Conservation (phyloP, 2,113 vertebrate genomes). For the Mustelus asterias region DNA sequence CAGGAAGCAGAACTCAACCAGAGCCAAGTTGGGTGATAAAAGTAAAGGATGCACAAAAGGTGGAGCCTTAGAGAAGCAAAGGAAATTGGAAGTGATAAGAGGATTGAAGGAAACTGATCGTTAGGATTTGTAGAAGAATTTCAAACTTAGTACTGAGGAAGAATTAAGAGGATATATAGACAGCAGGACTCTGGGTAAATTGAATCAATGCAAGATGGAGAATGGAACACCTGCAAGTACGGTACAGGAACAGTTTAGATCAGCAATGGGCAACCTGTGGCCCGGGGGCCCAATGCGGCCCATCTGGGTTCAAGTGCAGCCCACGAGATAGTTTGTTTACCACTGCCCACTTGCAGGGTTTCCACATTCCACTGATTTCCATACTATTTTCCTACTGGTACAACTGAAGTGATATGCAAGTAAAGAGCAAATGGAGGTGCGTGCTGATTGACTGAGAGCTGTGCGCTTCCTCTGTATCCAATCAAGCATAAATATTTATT, state of each 20-base stretch:
- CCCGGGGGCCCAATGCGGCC: too few relatives aligned
- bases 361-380: too few relatives aligned
- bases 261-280: too few relatives aligned
- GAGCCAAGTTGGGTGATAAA: not conserved
- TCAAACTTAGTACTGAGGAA: not conserved
- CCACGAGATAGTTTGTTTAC: too few relatives aligned
- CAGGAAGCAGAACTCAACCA: not conserved
- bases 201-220: not conserved
- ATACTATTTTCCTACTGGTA: too few relatives aligned
- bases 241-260: not conserved
- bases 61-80: not conserved
- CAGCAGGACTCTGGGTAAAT: not conserved
- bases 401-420: too few relatives aligned
- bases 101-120: not conserved
- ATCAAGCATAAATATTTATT: too few relatives aligned
- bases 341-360: too few relatives aligned
- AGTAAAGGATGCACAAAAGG: not conserved
- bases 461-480: too few relatives aligned
- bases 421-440: too few relatives aligned
- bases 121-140: not conserved
- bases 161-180: not conserved
- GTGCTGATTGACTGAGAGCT: too few relatives aligned
- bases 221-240: not conserved
- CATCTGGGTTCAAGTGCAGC: too few relatives aligned
- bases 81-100: not conserved